Percentiles rank a stretch among this genome's conserved stretches.
Conservation (phyloP, 2,888 invertebrate genomes). For the Callyntrura guangdongensis region DNA sequence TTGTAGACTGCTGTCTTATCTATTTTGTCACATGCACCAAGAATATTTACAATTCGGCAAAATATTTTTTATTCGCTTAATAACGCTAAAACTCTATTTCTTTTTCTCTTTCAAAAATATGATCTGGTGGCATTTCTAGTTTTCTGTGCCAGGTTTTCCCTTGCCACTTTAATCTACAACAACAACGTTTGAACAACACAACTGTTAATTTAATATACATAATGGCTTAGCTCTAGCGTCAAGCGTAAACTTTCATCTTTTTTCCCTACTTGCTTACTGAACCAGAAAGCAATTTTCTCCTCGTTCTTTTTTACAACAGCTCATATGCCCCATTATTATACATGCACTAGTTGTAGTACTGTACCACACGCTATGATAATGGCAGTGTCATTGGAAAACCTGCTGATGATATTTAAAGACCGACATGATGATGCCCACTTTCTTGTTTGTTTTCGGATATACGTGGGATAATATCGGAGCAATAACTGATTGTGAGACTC, state of each 20-base stretch:
- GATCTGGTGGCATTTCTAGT: not conserved
- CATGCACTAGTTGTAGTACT: too few species aligned
- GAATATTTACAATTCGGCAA: slow-evolving; percentile 39
- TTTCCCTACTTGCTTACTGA: slow-evolving; percentile 64
- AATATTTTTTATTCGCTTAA: slow-evolving; percentile 42
- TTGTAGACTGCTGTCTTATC: not conserved
- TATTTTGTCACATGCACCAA: not conserved
- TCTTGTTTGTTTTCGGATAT: too few species aligned
- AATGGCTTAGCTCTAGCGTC: not conserved
- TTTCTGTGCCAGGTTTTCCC: not conserved
- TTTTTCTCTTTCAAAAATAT: not conserved
- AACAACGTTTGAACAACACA: too few species aligned
- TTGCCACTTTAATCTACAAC: too few species aligned
- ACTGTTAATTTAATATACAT: not conserved
- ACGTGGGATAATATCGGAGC: not conserved
- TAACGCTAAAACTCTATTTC: not conserved
- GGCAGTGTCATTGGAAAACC: not conserved
- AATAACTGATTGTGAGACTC: not conserved
- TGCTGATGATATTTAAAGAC: slow-evolving; percentile 13
- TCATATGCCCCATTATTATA: slow-evolving; percentile 20
- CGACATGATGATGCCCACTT: not conserved
- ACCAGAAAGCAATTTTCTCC: slow-evolving; percentile 70
- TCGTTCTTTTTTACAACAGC: slow-evolving; percentile 43
- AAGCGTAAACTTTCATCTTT: slow-evolving; percentile 37
- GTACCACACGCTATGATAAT: not conserved